A percentile compares a stretch with the other conserved stretches of the same genome.
These are phyloP conservation scores for Timema cristinae DNA, from an alignment of 2,888 invertebrate species.

Conservation along the genomic window DNA sequence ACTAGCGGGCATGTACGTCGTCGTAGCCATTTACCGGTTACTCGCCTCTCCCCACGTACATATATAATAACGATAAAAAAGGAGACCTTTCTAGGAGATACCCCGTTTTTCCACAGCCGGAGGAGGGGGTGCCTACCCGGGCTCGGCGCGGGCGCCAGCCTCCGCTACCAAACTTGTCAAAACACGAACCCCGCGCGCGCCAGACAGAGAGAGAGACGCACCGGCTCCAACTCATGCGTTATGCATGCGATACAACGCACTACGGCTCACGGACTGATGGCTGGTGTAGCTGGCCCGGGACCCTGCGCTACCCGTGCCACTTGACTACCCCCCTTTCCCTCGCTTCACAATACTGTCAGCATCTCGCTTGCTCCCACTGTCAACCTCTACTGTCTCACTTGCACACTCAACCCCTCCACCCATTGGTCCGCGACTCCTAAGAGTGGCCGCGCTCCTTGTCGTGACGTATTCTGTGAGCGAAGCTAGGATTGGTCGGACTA, in stretches of 20 bases:
- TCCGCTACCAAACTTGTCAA: slow-evolving; percentile 19
- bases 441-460: too few relatives aligned
- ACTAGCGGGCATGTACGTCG: slow-evolving; percentile 85
- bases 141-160: slow-evolving; percentile 25
- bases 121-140: slow-evolving; percentile 23
- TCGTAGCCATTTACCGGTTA: slow-evolving; percentile 72
- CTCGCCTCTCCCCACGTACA: slow-evolving; percentile 8
- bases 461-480: too few relatives aligned
- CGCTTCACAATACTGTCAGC: neutral
- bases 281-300: slow-evolving; percentile 16
- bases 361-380: slow-evolving; percentile 42
- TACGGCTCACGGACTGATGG: slow-evolving; percentile 33
- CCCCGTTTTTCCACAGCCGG: slow-evolving; percentile 24
- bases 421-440: too few relatives aligned
- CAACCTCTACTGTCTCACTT: slow-evolving; percentile 44
- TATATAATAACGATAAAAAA: slow-evolving; percentile 17
- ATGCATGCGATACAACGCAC: slow-evolving; percentile 50
- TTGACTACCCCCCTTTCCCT: slow-evolving; percentile 14
- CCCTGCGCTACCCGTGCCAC: neutral
- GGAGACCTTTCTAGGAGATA: slow-evolving; percentile 20
- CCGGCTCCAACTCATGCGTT: slow-evolving; percentile 52
- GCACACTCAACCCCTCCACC: slow-evolving; percentile 37
- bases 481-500: slow-evolving; percentile 4
- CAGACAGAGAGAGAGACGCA: slow-evolving; percentile 18
- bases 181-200: slow-evolving; percentile 25